These are phyloP conservation scores for Hymenopus coronatus DNA, from an alignment of 2,888 invertebrate genomes.

Conservation along the genomic window DNA sequence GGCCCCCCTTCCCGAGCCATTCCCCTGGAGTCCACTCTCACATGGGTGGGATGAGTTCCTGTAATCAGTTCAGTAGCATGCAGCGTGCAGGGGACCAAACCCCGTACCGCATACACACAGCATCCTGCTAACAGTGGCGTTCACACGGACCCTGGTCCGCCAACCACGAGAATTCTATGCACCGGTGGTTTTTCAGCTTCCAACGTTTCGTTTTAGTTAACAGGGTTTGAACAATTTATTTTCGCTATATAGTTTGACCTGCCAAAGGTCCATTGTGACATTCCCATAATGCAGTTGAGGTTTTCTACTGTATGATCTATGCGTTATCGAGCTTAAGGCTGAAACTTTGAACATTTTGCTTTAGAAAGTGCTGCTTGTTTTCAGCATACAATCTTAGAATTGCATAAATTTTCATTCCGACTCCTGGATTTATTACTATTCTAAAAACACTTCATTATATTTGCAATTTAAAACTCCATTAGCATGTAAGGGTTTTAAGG, in stretches of 20 bases:
- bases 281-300: not conserved
- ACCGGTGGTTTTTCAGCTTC: not conserved
- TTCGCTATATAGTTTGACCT: not conserved
- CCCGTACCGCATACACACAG: not conserved
- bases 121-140: not conserved
- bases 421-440: too few relatives aligned
- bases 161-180: not conserved
- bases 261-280: not conserved
- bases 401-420: too few relatives aligned
- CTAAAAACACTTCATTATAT: too few relatives aligned
- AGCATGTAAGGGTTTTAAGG: too few relatives aligned
- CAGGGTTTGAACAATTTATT: not conserved
- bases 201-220: not conserved
- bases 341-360: not conserved
- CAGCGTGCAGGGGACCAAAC: slow-evolving; percentile 5
- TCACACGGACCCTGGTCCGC: not conserved
- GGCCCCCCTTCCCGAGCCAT: slow-evolving; percentile 6
- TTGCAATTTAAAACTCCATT: too few relatives aligned
- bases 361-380: too few relatives aligned
- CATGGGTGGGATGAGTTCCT: slow-evolving; percentile 2
- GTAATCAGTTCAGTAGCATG: slow-evolving; percentile 30
- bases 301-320: not conserved
- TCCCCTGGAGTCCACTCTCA: not conserved
- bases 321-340: not conserved
- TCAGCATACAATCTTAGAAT: too few relatives aligned